Conservation (phyloP, 2,888 invertebrate species). For the Homarus gammarus region DNA sequence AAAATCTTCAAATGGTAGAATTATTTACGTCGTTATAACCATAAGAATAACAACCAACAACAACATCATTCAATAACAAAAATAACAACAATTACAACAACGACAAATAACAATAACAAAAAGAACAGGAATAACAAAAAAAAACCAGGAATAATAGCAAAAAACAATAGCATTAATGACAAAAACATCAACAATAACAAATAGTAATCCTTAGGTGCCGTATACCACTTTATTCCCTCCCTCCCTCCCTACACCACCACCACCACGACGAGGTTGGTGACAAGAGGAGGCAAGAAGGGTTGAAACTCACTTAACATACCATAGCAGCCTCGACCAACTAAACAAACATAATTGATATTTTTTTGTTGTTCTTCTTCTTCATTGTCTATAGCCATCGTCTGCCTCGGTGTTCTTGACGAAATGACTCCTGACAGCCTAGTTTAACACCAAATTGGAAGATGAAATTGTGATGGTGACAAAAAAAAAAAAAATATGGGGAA, state of each 20-base stretch:
- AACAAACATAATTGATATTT: background rate
- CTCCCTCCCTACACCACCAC: too few species aligned
- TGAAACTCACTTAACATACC: background rate
- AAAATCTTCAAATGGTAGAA: too few species aligned
- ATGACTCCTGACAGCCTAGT: constrained; percentile 34
- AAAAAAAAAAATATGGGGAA: background rate
- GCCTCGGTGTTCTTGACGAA: constrained; percentile 21
- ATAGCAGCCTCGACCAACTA: background rate
- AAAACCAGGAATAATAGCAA: too few species aligned
- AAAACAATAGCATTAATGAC: too few species aligned
- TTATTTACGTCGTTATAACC: too few species aligned
- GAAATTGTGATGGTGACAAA: constrained; percentile 9
- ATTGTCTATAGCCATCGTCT: background rate
- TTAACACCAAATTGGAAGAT: constrained; percentile 30
- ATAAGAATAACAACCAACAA: too few species aligned
- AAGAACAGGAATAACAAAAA: background rate
- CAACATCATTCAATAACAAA: background rate
- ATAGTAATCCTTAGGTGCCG: too few species aligned
- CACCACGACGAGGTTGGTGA: too few species aligned
- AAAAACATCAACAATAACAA: background rate
- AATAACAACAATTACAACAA: background rate
- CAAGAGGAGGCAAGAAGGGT: too few species aligned
- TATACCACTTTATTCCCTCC: too few species aligned
- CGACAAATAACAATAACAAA: background rate
- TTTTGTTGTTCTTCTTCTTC: constrained; percentile 5